A percentile compares a stretch with the other conserved stretches of the same genome.
Evolutionary conservation across 2,797 vertebrate genomes (phyloP).

Genomic region (Hirundo rustica): DNA sequence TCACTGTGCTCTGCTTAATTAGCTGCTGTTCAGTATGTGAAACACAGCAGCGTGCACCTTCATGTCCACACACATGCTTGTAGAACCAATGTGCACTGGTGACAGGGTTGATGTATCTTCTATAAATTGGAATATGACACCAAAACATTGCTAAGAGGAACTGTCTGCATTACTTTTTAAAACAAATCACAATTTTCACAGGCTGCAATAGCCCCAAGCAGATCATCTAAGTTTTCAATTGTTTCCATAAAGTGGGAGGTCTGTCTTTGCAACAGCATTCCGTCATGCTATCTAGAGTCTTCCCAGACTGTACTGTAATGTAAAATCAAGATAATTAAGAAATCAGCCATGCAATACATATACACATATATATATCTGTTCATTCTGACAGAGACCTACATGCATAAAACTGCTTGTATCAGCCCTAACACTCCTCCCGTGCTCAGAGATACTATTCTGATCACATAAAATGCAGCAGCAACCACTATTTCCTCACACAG

Average conservation of each 20-base stretch:
- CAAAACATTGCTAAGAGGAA: background rate
- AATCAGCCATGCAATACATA: background rate
- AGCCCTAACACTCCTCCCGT: background rate
- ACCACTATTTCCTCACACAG: background rate
- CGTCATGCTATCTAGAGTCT: background rate
- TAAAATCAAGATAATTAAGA: background rate
- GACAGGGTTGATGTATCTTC: background rate
- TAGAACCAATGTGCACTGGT: background rate
- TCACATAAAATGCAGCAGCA: background rate
- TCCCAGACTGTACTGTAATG: background rate
- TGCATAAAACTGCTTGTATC: background rate
- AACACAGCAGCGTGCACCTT: background rate
- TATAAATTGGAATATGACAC: background rate
- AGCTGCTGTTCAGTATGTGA: background rate
- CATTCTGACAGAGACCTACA: background rate
- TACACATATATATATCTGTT: background rate
- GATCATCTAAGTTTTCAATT: background rate
- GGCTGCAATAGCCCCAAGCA: background rate
- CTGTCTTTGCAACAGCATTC: background rate
- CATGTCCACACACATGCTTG: accelerated
- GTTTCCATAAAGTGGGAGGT: background rate
- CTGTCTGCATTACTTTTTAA: background rate
- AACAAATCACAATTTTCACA: background rate
- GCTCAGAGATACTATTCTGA: background rate
- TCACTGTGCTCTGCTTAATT: background rate